These are phyloP conservation scores for Mormyrus iriodes DNA, from an alignment of 2,113 vertebrate species.

Conservation along the genomic window DNA sequence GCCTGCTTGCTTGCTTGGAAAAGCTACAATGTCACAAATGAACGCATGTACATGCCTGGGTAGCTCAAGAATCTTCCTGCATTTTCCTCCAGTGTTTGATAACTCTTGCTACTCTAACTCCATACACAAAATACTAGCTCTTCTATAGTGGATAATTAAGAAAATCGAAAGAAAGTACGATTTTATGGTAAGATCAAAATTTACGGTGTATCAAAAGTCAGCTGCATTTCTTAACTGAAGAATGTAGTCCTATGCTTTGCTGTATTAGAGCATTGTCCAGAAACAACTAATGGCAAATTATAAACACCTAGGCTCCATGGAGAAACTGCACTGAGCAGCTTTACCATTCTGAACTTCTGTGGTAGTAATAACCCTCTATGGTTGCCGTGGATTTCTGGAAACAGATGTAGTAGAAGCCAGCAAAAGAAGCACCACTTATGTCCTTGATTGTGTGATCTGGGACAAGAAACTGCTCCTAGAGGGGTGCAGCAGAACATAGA, in stretches of 20 bases:
- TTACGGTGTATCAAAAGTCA: neutral
- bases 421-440: constrained; percentile 97
- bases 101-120: neutral
- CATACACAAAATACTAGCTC: neutral
- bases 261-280: neutral
- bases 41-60: neutral
- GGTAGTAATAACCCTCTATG: constrained; percentile 97
- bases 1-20: neutral
- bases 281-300: neutral
- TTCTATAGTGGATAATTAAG: neutral
- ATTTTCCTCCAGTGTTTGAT: neutral
- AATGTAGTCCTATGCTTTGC: neutral
- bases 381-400: constrained; percentile 97
- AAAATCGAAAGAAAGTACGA: neutral
- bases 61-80: neutral
- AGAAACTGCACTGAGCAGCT: neutral
- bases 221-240: neutral
- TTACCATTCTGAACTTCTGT: constrained; percentile 96
- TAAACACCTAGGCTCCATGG: neutral
- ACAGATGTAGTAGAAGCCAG: constrained; percentile 99
- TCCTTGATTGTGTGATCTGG: constrained; percentile 99
- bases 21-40: neutral
- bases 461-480: constrained; percentile 93
- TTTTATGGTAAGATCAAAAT: neutral
- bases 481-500: neutral